phyloP scores from a whole-genome alignment of 1,140 invertebrate species.

The Drosophila bipectinata region DNA sequence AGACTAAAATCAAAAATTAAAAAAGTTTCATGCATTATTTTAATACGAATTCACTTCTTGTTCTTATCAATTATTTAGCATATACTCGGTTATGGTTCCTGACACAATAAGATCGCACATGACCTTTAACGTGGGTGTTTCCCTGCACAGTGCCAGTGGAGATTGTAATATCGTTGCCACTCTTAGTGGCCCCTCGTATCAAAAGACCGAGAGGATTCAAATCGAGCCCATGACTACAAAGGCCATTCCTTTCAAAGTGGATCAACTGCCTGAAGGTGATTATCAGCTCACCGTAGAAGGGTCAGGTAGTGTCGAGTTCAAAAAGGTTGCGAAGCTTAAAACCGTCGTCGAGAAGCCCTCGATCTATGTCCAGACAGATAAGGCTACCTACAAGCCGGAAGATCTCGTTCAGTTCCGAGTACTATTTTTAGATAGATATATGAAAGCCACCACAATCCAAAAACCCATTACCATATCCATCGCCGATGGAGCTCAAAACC shows the following conservation, averaged over 20 bases:
- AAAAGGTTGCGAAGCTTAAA: conserved; percentile 88
- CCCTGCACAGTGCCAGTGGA: conserved; percentile 85
- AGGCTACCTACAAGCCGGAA: conserved; percentile 95
- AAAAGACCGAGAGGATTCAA: conserved; percentile 87
- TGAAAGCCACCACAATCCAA: conserved; percentile 86
- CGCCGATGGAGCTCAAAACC: conserved; percentile 61
- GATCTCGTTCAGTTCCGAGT: conserved; percentile 93
- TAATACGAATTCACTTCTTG: too few relatives aligned
- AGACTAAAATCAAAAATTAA: too few relatives aligned
- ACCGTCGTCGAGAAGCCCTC: conserved; percentile 94
- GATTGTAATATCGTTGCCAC: conserved; percentile 89
- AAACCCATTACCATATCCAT: conserved; percentile 54
- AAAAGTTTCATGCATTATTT: too few relatives aligned
- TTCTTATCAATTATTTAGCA: conserved; percentile 83
- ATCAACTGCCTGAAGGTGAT: conserved; percentile 89
- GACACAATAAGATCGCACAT: conserved; percentile 91
- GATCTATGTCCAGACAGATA: conserved; percentile 97
- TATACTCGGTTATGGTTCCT: conserved; percentile 92
- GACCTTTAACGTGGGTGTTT: conserved; percentile 92
- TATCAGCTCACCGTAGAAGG: conserved; percentile 91
- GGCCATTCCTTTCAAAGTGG: conserved; percentile 87
- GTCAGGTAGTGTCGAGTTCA: conserved; percentile 89
- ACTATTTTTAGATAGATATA: conserved; percentile 90
- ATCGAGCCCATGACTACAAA: conserved; percentile 89
- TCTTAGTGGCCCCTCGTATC: conserved; percentile 88